phyloP scores from a whole-genome alignment of 2,888 invertebrate species.

The Tanytarsus gracilentus region DNA sequence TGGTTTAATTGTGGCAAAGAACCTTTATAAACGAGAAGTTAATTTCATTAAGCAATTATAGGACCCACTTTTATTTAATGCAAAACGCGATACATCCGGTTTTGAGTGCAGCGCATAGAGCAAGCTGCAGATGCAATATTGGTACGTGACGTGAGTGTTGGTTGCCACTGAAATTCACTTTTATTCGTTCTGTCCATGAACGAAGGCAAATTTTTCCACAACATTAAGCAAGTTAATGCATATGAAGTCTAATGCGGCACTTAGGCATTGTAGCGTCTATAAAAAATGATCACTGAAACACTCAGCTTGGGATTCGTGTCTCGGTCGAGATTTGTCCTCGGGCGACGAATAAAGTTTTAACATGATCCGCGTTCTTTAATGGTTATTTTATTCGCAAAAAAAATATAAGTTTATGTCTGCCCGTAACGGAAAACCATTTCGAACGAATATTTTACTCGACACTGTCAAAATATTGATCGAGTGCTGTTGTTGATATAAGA shows the following conservation, averaged over 20 bases:
- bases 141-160: background rate
- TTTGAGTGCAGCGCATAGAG: background rate
- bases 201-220: constrained; percentile 11
- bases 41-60: constrained; percentile 24
- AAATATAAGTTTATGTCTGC: background rate
- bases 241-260: background rate
- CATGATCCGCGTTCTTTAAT: constrained; percentile 1
- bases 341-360: constrained; percentile 6
- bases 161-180: background rate
- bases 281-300: background rate
- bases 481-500: background rate
- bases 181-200: background rate
- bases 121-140: background rate
- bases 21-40: background rate
- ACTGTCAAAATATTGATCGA: background rate
- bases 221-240: constrained; percentile 7
- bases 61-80: constrained; percentile 10
- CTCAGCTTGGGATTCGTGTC: constrained; percentile 3
- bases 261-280: background rate
- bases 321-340: background rate
- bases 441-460: background rate
- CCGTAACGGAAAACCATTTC: background rate
- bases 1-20: background rate
- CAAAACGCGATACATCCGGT: constrained; percentile 27
- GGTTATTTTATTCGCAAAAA: constrained; percentile 12